Conservation (phyloP, 2,888 invertebrate genomes). For the Apodemia mormo region DNA sequence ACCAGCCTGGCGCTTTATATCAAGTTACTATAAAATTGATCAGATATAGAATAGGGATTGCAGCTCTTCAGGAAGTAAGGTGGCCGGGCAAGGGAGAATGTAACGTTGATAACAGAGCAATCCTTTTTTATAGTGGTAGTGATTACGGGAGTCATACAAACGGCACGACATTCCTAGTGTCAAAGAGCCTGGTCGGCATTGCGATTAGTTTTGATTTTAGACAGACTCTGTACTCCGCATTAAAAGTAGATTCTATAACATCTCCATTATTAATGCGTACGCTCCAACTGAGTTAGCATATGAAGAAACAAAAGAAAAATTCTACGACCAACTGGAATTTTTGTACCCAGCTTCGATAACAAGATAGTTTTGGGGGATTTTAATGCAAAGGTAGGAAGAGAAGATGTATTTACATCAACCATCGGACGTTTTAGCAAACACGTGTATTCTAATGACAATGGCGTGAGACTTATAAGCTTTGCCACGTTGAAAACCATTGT, state of each 20-base stretch:
- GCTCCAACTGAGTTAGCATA: constrained; percentile 27
- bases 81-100: background rate
- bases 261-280: constrained; percentile 25
- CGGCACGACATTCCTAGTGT: too few species aligned
- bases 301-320: background rate
- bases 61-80: constrained; percentile 24
- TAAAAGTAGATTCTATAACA: constrained; percentile 23
- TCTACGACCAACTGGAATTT: constrained; percentile 7
- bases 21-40: background rate
- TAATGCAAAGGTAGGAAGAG: too few species aligned
- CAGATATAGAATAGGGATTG: background rate
- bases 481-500: too few species aligned
- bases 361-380: too few species aligned
- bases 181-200: background rate
- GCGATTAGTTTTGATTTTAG: constrained; percentile 25
- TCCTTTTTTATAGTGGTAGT: too few species aligned
- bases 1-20: too few species aligned
- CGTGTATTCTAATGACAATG: too few species aligned
- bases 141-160: too few species aligned
- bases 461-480: too few species aligned
- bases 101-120: too few species aligned
- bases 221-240: constrained; percentile 23
- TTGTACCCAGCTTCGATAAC: background rate
- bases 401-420: too few species aligned
- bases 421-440: too few species aligned